These are phyloP conservation scores for Brachionus manjavacas DNA, from an alignment of 1,140 invertebrate species.

Conservation along the genomic window DNA sequence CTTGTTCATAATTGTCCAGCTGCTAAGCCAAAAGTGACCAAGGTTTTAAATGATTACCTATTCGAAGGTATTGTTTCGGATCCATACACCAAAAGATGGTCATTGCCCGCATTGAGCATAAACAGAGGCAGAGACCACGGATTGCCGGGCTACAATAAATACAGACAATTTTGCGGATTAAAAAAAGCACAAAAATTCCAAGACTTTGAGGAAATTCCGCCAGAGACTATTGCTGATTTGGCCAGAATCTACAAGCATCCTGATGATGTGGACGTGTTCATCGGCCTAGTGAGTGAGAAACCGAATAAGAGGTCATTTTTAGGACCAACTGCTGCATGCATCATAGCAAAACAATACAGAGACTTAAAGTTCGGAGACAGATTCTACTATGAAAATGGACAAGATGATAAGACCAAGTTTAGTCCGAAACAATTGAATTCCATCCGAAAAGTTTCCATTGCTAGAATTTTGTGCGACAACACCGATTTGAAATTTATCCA, in stretches of 20 bases:
- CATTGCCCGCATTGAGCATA: slow-evolving; percentile 58
- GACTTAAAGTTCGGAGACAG: background rate
- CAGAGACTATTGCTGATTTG: background rate
- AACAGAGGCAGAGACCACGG: slow-evolving; percentile 89
- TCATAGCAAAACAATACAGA: background rate
- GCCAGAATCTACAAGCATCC: slow-evolving; percentile 42
- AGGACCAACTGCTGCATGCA: slow-evolving; percentile 86
- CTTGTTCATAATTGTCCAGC: background rate
- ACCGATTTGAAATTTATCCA: background rate
- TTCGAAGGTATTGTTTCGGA: background rate
- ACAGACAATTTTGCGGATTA: slow-evolving; percentile 74
- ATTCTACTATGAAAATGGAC: background rate
- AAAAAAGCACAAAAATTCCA: background rate
- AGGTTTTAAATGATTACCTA: background rate
- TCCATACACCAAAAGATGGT: background rate
- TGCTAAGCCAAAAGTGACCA: background rate
- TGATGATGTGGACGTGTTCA: slow-evolving; percentile 46
- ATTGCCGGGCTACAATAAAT: slow-evolving; percentile 81
- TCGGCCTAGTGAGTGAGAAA: slow-evolving; percentile 72
- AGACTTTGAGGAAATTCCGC: slow-evolving; percentile 59
- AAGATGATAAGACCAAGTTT: background rate
- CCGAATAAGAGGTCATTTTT: slow-evolving; percentile 76
- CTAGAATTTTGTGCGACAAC: background rate
- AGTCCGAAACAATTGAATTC: background rate
- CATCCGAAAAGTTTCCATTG: background rate